These are phyloP conservation scores for Luffia ferchaultella DNA, from an alignment of 2,888 invertebrate species.

Conservation along the genomic window DNA sequence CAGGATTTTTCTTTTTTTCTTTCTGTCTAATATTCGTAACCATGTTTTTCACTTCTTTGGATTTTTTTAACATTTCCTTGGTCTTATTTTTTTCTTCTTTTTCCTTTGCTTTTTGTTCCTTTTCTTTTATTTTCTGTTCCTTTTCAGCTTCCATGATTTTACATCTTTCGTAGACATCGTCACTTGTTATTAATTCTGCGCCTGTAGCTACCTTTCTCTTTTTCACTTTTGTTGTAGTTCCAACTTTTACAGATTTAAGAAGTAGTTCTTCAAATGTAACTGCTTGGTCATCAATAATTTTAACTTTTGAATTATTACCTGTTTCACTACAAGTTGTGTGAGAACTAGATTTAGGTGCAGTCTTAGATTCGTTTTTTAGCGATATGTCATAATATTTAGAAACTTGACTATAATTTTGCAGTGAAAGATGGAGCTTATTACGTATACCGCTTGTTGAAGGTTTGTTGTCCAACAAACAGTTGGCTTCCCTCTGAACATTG, in stretches of 20 bases:
- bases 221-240: neutral
- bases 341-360: neutral
- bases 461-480: neutral
- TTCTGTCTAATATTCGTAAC: too few species aligned
- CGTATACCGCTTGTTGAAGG: neutral
- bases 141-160: neutral
- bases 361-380: neutral
- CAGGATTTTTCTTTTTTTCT: too few species aligned
- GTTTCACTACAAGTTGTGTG: too few species aligned
- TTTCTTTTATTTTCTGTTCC: neutral
- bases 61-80: neutral
- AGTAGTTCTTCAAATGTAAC: slow-evolving; percentile 1
- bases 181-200: neutral
- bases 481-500: too few species aligned
- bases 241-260: neutral
- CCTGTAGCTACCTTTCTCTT: neutral
- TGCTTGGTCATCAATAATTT: neutral
- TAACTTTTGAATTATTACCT: neutral
- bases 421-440: neutral
- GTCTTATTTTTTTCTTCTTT: neutral
- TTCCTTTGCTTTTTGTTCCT: neutral
- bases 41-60: neutral
- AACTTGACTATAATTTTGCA: neutral
- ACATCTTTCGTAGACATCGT: neutral
- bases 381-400: neutral